Evolutionary conservation across 2,113 vertebrate species (phyloP), one percentile per base, ranked within the genome.

Genomic region (Sapayoa aenigma): DNA sequence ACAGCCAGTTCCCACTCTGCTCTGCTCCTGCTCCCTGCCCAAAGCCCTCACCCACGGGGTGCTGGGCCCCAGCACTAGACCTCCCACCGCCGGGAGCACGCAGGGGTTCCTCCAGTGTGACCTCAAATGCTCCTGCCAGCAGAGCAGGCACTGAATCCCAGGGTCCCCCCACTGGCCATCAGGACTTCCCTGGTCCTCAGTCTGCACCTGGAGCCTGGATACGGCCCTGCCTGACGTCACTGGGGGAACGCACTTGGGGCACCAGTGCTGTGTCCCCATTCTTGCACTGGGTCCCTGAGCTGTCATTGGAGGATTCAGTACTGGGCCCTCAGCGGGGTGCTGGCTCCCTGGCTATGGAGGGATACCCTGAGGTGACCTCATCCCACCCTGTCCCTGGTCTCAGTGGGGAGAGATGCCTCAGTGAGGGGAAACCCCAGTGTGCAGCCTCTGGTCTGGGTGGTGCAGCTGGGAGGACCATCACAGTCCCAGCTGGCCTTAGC

Each of bases 61-160:
- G 14, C 50, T 52, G 73, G 52, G 53, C 14, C 33, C 27, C 35
- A 41, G 68, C 15, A 37, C 28, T 53, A 50, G 31, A 22, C 22
- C 41, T 44, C 56, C 33, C 37, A 41, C 27, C 28, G 37, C 25
- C 1, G 1, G 35, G 41, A 24, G 39, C 31, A 74, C 67, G 82
- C 2, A 0, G 1, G 30, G 53, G 3, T 28, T 66, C 0, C 0
- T n/a, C 35, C 2, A 1, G 33, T 0, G 4, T 10, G 9, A 18
- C 17, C 20, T 17, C 2, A 1, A 10, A 4, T 18, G 46, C 75
- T 52, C 50, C 35, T 4, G 3, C 39, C 46, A 16, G 19, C 0
- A 4, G 44, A 33, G 47, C 1, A 2, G 35, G 44, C 58, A 35
- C 12, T 0, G 27, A 87, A 53, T 18, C 19, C 59, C 0, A 2